A percentile compares a stretch with the other conserved stretches of the same genome.
These are phyloP conservation scores for Aphaenogaster rudis DNA, from an alignment of 1,140 invertebrate species.

Conservation along the genomic window DNA sequence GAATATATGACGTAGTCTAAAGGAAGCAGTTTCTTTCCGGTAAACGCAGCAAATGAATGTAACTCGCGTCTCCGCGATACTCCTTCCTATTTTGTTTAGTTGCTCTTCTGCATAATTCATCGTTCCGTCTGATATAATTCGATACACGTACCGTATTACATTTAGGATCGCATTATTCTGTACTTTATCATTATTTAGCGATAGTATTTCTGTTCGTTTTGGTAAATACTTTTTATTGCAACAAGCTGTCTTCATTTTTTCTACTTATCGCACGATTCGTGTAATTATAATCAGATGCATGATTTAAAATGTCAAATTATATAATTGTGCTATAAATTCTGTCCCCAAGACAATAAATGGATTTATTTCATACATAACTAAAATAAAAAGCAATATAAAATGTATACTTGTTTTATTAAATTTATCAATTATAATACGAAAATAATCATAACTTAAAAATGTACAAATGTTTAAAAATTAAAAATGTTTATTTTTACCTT, in stretches of 20 bases:
- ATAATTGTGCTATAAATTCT: too few relatives aligned
- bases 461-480: too few relatives aligned
- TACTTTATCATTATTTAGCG: slow-evolving; percentile 2
- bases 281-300: not conserved
- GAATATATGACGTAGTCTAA: not conserved
- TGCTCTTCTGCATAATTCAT: slow-evolving; percentile 50
- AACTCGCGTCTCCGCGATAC: slow-evolving; percentile 25
- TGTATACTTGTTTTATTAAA: too few relatives aligned
- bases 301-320: not conserved
- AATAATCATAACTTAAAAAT: too few relatives aligned
- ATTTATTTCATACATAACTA: too few relatives aligned
- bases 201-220: not conserved
- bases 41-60: slow-evolving; percentile 26
- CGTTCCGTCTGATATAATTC: not conserved
- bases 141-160: not conserved
- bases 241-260: not conserved
- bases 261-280: not conserved
- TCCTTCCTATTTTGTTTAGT: slow-evolving; percentile 10
- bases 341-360: too few relatives aligned
- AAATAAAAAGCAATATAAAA: too few relatives aligned
- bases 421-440: too few relatives aligned
- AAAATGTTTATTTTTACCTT: too few relatives aligned
- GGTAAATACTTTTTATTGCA: not conserved
- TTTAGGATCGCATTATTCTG: slow-evolving; percentile 4
- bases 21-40: slow-evolving; percentile 14